Conservation (phyloP, 2,888 invertebrate species). For the Stegana nigrithorax region DNA sequence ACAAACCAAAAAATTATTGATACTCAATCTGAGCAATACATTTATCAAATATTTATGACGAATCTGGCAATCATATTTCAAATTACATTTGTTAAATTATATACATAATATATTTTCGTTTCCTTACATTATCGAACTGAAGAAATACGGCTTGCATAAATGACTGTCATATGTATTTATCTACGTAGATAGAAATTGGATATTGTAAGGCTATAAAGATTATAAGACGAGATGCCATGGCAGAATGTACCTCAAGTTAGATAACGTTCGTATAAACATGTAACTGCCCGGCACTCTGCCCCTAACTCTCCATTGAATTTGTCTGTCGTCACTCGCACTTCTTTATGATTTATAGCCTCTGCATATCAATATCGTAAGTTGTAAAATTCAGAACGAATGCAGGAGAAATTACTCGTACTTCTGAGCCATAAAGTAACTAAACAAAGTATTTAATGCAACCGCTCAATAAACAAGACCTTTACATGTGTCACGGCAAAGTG, state of each 20-base stretch:
- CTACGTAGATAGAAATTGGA: slow-evolving; percentile 47
- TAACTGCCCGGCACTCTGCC: too few species aligned
- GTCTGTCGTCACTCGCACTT: too few species aligned
- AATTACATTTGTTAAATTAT: too few species aligned
- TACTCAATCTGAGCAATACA: slow-evolving; percentile 57
- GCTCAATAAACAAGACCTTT: neutral
- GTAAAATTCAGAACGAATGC: neutral
- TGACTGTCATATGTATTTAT: slow-evolving; percentile 37
- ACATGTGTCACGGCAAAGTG: too few species aligned
- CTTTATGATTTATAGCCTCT: slow-evolving; percentile 9
- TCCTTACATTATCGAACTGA: too few species aligned
- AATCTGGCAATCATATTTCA: slow-evolving; percentile 4
- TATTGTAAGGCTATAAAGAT: slow-evolving; percentile 59
- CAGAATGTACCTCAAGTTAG: too few species aligned
- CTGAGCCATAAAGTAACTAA: slow-evolving; percentile 4
- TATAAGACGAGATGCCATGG: too few species aligned
- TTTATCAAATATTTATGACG: slow-evolving; percentile 59
- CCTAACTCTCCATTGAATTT: too few species aligned
- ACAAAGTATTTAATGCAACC: slow-evolving; percentile 7
- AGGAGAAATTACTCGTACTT: neutral
- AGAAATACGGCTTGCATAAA: too few species aligned
- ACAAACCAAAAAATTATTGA: neutral
- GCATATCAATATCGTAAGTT: slow-evolving; percentile 2
- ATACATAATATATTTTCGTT: too few species aligned
- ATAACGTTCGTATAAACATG: too few species aligned